Base-by-base conservation (phyloP, 2,113 vertebrate species). In the Ageneiosus marmoratus region DNA sequence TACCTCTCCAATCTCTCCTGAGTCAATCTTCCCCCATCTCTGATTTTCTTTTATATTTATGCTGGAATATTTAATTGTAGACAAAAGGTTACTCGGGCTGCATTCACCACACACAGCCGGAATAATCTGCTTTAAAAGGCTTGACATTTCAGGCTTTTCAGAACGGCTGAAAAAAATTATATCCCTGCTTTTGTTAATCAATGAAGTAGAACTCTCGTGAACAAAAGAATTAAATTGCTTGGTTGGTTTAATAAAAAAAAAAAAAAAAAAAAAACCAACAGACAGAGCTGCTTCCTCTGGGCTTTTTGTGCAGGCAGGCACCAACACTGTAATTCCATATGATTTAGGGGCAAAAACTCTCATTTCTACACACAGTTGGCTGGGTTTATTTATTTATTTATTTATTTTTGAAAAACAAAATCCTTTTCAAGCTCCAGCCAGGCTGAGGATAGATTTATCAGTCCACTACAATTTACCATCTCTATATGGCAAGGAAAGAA, bases 11-110 rank as follows among this genome's bases (percentile, higher is more conserved):
- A 98, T 99, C 97, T 98, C 98, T 99, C 95, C 95, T 98, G 97
- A 99, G 97, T 99, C 97, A 99, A 99, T 99, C 98, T 98, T 97
- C 97, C 96, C 50, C 97, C 98, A 99, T 99, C 98, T 99, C 97
- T 99, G 98, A 99, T 99, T 99, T 99, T 98, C 98, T 99, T 99
- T 99, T 99, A 99, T 99, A 99, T 99, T 99, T 99, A 99, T 99
- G 98, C 98, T 95, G 97, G 98, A 99, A 99, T 99, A 98, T 99
- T 99, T 99, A 99, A 99, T 99, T 99, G 98, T 99, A 99, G 98
- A 99, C 98, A 99, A 99, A 99, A 99, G 98, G 98, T 99, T 99
- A 99, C 96, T 97, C 96, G 96, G 96, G 97, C 97, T 97, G 96
- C 96, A 98, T 99, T 99, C 98, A 98, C 95, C 94, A 94, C 97